Evolutionary conservation across 2,888 invertebrate species (phyloP).

Genomic region (Acleris literana): DNA sequence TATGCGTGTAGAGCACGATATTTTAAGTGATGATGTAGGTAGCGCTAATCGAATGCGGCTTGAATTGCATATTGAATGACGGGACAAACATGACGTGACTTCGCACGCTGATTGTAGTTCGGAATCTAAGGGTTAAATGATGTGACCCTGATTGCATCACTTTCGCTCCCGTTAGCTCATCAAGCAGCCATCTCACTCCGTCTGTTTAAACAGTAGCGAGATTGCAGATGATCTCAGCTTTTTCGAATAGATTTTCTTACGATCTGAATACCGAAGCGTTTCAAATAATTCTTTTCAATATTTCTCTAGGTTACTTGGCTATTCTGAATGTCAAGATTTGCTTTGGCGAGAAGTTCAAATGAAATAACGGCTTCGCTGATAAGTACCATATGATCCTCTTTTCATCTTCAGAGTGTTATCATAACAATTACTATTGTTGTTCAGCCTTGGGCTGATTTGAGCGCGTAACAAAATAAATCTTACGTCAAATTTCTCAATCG

Average conservation of each 20-base stretch:
- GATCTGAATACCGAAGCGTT: constrained; percentile 34
- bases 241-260: constrained; percentile 47
- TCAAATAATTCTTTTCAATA: constrained; percentile 41
- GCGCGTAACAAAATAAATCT: constrained; percentile 47
- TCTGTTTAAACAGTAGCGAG: constrained; percentile 48
- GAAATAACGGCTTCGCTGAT: constrained; percentile 40
- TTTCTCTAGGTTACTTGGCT: constrained; percentile 43
- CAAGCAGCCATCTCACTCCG: constrained; percentile 44
- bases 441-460: constrained; percentile 67
- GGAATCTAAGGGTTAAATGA: constrained; percentile 75
- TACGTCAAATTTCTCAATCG: constrained; percentile 54
- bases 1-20: constrained; percentile 37
- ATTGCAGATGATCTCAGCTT: constrained; percentile 52
- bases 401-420: constrained; percentile 61
- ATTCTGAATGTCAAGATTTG: constrained; percentile 37
- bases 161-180: constrained; percentile 47
- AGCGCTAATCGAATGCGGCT: constrained; percentile 66
- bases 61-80: constrained; percentile 66
- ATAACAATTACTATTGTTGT: constrained; percentile 68
- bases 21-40: constrained; percentile 64
- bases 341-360: constrained; percentile 28
- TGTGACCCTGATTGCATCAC: constrained; percentile 60
- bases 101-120: constrained; percentile 78
- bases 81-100: constrained; percentile 68
- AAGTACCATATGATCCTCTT: constrained; percentile 49